Conservation (phyloP, 2,113 vertebrate species). For the Sphyrna mokarran region DNA sequence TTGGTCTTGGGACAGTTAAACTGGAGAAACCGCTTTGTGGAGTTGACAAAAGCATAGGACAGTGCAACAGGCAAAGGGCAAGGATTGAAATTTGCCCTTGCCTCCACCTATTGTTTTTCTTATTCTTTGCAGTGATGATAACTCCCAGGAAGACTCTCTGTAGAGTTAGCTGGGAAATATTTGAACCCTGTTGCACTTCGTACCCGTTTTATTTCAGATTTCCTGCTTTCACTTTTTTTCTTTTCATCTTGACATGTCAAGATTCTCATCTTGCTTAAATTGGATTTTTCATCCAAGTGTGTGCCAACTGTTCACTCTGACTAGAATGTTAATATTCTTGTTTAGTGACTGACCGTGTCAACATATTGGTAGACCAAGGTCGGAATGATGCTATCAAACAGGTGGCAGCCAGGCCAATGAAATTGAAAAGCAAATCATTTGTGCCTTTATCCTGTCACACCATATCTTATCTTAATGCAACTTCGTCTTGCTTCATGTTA, state of each 20-base stretch:
- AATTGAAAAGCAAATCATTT: background rate
- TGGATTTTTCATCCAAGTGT: background rate
- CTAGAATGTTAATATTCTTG: background rate
- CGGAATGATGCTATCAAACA: background rate
- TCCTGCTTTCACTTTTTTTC: background rate
- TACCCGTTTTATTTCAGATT: background rate
- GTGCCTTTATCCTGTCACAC: background rate
- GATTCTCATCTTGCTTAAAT: background rate
- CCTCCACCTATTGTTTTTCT: background rate
- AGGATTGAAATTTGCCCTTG: background rate
- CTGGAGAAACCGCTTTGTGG: background rate
- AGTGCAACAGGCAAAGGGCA: background rate
- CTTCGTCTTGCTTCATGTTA: background rate
- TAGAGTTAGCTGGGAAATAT: background rate
- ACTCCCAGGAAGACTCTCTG: background rate
- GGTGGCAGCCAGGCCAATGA: background rate
- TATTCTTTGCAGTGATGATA: background rate
- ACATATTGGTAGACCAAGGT: background rate
- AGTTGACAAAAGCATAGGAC: background rate
- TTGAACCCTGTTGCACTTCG: background rate
- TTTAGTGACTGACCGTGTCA: background rate
- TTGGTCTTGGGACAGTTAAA: background rate
- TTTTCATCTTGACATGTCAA: background rate
- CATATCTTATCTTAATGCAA: background rate
- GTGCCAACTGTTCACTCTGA: background rate